These are phyloP conservation scores for Drosophila neotestacea DNA, from an alignment of 2,888 invertebrate genomes.

Conservation along the genomic window DNA sequence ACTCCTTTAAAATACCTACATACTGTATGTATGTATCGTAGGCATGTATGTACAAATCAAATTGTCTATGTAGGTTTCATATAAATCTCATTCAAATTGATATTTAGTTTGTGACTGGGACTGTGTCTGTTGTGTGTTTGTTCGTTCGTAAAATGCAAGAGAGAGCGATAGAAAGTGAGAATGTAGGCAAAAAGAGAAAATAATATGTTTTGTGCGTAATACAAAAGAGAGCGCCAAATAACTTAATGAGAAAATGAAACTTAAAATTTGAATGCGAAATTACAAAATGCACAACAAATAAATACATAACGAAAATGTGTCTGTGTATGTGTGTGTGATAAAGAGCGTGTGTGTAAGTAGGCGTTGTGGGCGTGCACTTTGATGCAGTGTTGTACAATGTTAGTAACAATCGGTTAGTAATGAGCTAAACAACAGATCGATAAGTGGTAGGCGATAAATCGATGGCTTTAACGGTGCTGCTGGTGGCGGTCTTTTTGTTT, in stretches of 20 bases:
- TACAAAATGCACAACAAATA: constrained; percentile 10
- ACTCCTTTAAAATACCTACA: constrained; percentile 13
- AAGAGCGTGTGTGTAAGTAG: background rate
- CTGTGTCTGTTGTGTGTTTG: constrained; percentile 9
- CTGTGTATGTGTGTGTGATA: background rate
- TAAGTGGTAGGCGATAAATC: constrained; percentile 9
- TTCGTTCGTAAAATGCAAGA: background rate
- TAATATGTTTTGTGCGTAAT: background rate
- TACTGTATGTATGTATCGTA: constrained; percentile 3
- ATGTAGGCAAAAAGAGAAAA: background rate
- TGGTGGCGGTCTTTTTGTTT: constrained; percentile 10
- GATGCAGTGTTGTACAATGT: constrained; percentile 32
- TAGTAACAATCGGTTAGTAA: constrained; percentile 20
- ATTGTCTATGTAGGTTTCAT: constrained; percentile 15
- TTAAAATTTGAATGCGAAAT: constrained; percentile 7
- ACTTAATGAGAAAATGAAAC: constrained; percentile 10
- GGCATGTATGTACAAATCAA: constrained; percentile 46
- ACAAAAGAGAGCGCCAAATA: background rate
- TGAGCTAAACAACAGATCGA: constrained; percentile 2
- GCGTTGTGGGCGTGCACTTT: constrained; percentile 13
- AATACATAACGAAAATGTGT: constrained; percentile 1
- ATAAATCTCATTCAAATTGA: constrained; percentile 25
- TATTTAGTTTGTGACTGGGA: constrained; percentile 3
- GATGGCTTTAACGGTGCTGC: constrained; percentile 32
- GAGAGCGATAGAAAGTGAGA: background rate